Percentiles rank a stretch among this genome's conserved stretches.
phyloP scores from a whole-genome alignment of 2,797 vertebrate species.

The Amblyopsis hoosieri region DNA sequence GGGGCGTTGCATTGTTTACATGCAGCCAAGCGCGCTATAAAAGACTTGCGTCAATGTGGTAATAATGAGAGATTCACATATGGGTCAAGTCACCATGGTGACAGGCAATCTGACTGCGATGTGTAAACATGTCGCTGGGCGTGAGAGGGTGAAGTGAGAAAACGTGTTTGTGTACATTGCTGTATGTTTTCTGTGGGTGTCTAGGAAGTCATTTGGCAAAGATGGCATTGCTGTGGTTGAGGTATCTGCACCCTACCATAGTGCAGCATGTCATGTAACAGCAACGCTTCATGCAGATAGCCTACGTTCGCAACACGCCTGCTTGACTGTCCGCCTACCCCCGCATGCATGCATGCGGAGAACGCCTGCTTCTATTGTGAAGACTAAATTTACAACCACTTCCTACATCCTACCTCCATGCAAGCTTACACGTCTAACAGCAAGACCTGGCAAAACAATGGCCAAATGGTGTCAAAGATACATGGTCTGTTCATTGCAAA shows the following conservation, averaged over 20 bases:
- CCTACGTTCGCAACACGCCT: not conserved
- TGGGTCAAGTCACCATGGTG: slow-evolving; percentile 20
- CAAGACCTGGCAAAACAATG: no score
- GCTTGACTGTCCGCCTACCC: not conserved
- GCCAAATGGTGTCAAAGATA: no score
- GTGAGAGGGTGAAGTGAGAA: slow-evolving; percentile 40
- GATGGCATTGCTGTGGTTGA: slow-evolving; percentile 55
- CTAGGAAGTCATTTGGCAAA: slow-evolving; percentile 53
- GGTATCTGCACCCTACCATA: slow-evolving; percentile 30
- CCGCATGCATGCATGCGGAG: not conserved
- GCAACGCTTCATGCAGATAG: not conserved
- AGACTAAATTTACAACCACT: no score
- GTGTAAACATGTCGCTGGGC: slow-evolving; percentile 17
- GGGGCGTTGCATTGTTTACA: slow-evolving; percentile 20
- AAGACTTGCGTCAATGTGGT: slow-evolving; percentile 44
- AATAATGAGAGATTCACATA: slow-evolving; percentile 27
- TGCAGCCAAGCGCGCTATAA: slow-evolving; percentile 37
- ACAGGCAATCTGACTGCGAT: slow-evolving; percentile 26
- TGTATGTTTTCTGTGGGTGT: slow-evolving; percentile 30
- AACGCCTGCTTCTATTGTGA: no score
- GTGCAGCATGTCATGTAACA: not conserved
- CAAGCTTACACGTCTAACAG: no score
- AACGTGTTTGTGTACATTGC: slow-evolving; percentile 22
- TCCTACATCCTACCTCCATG: not conserved
- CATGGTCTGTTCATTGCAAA: no score